These are phyloP conservation scores for Otus sunia DNA, from an alignment of 2,113 vertebrate genomes.

Conservation along the genomic window DNA sequence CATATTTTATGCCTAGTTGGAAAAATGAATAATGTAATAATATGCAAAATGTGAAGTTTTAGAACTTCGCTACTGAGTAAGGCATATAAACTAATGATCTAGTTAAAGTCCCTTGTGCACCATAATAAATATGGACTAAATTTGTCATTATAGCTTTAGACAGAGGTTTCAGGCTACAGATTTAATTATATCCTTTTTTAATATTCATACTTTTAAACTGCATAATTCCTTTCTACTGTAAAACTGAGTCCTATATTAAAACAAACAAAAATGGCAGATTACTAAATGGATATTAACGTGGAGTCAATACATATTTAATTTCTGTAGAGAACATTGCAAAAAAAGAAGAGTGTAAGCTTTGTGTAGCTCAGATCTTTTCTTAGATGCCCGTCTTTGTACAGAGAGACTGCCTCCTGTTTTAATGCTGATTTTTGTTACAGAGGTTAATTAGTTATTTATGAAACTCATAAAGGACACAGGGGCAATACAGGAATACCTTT, in stretches of 20 bases:
- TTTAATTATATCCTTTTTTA: slow-evolving; percentile 90
- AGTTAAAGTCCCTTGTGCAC: slow-evolving; percentile 84
- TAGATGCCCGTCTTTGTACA: slow-evolving; percentile 27
- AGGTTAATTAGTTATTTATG: slow-evolving; percentile 76
- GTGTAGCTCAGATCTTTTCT: slow-evolving; percentile 38
- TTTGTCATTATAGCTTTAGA: slow-evolving; percentile 89
- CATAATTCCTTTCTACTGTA: slow-evolving; percentile 84
- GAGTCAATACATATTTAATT: slow-evolving; percentile 83
- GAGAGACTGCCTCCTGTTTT: slow-evolving; percentile 47
- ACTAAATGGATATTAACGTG: slow-evolving; percentile 82
- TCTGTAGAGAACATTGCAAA: slow-evolving; percentile 64
- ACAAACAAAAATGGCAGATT: slow-evolving; percentile 85
- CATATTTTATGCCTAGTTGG: slow-evolving; percentile 86
- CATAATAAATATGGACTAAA: slow-evolving; percentile 88
- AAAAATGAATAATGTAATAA: slow-evolving; percentile 89
- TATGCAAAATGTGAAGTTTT: slow-evolving; percentile 88
- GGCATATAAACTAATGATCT: slow-evolving; percentile 86
- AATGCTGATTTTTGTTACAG: slow-evolving; percentile 27
- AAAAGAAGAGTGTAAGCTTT: slow-evolving; percentile 34
- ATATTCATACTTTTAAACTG: slow-evolving; percentile 86
- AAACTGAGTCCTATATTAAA: slow-evolving; percentile 81
- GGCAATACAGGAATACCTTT: slow-evolving; percentile 60
- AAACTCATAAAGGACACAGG: slow-evolving; percentile 63
- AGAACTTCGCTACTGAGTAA: slow-evolving; percentile 83
- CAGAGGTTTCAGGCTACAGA: slow-evolving; percentile 86